Percentiles rank a stretch among this genome's conserved stretches.
These are phyloP conservation scores for Aspiorhynchus laticeps DNA, from an alignment of 2,113 vertebrate genomes.

Conservation along the genomic window DNA sequence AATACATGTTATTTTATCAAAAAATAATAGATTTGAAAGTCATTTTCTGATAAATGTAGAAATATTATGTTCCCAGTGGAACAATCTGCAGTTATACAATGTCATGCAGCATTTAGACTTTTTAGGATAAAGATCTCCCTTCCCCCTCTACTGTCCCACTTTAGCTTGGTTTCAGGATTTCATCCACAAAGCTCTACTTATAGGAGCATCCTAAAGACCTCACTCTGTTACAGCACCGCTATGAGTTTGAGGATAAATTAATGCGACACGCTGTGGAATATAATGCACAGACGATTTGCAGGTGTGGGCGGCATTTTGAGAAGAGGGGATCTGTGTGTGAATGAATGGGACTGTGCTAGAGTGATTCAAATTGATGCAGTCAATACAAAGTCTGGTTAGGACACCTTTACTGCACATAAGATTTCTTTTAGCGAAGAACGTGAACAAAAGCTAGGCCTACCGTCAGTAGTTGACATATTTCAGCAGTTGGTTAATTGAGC, in stretches of 20 bases:
- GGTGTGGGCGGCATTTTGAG: not conserved
- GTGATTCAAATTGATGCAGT: not conserved
- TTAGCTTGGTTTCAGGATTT: constrained; percentile 39
- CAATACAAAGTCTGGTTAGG: not conserved
- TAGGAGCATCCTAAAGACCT: constrained; percentile 26
- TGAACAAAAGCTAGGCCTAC: not conserved
- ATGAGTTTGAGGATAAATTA: not conserved
- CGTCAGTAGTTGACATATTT: not conserved
- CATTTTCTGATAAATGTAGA: not conserved
- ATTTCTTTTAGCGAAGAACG: not conserved
- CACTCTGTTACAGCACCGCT: not conserved
- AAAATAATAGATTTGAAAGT: not conserved
- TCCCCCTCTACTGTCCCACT: constrained; percentile 24
- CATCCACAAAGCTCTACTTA: constrained; percentile 29
- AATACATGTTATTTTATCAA: not conserved
- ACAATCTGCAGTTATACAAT: constrained; percentile 9
- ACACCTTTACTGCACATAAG: not conserved
- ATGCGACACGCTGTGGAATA: not conserved
- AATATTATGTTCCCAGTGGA: not conserved
- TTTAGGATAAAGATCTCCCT: constrained; percentile 7
- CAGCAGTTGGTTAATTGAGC: not conserved
- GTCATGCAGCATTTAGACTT: not conserved
- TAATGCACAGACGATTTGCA: not conserved
- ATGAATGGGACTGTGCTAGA: not conserved
- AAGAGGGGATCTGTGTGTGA: not conserved